Percentiles rank a stretch among this genome's conserved stretches.
These are phyloP conservation scores for Philypnodon macrostomus DNA, from an alignment of 2,797 vertebrate genomes.

Conservation along the genomic window DNA sequence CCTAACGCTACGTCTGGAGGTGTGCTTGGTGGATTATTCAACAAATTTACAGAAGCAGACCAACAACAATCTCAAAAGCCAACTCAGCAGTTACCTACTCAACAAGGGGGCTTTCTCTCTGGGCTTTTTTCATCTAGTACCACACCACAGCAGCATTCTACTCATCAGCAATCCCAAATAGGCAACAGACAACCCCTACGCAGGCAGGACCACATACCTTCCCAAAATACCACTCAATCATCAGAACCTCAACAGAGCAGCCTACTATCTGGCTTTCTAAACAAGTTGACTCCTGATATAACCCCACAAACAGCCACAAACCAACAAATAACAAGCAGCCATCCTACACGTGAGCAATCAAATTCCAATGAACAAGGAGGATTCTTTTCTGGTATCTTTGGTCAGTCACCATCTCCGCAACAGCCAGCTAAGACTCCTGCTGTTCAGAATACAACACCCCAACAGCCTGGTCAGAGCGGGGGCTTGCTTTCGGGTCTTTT, in stretches of 20 bases:
- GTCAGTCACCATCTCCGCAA: constrained; percentile 52
- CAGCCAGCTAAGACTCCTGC: constrained; percentile 37
- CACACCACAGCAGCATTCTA: constrained; percentile 51
- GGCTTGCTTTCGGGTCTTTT: constrained; percentile 83
- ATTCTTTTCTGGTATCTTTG: constrained; percentile 77
- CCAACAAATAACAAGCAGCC: constrained; percentile 46
- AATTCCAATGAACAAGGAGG: constrained; percentile 67
- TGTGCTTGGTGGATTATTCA: constrained; percentile 74
- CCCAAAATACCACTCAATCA: constrained; percentile 51
- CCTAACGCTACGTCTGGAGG: constrained; percentile 58
- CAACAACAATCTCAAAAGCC: constrained; percentile 48
- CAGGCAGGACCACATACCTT: constrained; percentile 71
- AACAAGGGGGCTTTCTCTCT: constrained; percentile 75
- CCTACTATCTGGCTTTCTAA: constrained; percentile 83
- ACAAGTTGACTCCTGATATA: constrained; percentile 77
- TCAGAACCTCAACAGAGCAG: constrained; percentile 71
- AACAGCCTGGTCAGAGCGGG: constrained; percentile 64
- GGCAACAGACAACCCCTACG: constrained; percentile 71
- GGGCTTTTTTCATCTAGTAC: constrained; percentile 69
- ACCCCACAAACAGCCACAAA: constrained; percentile 32
- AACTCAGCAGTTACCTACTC: constrained; percentile 57
- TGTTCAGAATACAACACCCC: constrained; percentile 42
- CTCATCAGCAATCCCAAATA: constrained; percentile 63
- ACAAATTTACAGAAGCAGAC: constrained; percentile 70
- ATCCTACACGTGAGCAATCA: constrained; percentile 48